Conservation (phyloP, 2,888 invertebrate species). For the Odontomyia ornata region DNA sequence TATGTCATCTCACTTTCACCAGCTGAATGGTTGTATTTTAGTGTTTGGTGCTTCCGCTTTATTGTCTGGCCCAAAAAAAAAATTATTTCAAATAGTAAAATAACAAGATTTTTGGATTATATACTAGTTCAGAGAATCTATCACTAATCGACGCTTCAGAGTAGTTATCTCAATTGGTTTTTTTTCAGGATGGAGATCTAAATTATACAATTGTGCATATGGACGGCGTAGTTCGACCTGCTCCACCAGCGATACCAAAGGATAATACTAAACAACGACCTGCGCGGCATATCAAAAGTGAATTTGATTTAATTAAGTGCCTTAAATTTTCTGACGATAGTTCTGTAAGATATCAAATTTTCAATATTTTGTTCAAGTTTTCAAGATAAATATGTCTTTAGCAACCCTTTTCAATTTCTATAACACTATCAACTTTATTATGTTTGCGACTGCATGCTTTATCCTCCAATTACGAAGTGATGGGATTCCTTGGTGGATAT, state of each 20-base stretch:
- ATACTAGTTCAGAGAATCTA: too few species aligned
- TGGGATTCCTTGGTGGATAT: conserved; percentile 76
- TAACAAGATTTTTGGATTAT: too few species aligned
- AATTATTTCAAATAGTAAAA: too few species aligned
- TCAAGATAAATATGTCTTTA: conserved; percentile 56
- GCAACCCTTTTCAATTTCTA: conserved; percentile 71
- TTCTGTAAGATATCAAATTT: conserved; percentile 39
- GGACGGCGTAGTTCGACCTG: conserved; percentile 42
- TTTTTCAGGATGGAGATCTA: conserved; percentile 43
- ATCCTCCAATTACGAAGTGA: conserved; percentile 75
- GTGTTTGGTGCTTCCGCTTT: too few species aligned
- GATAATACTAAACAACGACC: conserved; percentile 21
- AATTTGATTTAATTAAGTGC: conserved; percentile 52
- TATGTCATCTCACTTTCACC: too few species aligned
- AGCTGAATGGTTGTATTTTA: too few species aligned
- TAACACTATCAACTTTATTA: conserved; percentile 70
- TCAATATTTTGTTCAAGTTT: too few species aligned
- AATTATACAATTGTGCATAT: conserved; percentile 51
- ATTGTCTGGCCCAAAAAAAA: too few species aligned
- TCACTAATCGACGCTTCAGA: too few species aligned
- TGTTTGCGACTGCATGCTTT: conserved; percentile 78
- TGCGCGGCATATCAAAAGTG: conserved; percentile 45
- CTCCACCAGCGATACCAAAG: conserved; percentile 24
- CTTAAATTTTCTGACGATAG: conserved; percentile 51
- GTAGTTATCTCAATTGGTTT: too few species aligned